Conservation (phyloP, 2,797 vertebrate genomes). For the Gouania willdenowi region DNA sequence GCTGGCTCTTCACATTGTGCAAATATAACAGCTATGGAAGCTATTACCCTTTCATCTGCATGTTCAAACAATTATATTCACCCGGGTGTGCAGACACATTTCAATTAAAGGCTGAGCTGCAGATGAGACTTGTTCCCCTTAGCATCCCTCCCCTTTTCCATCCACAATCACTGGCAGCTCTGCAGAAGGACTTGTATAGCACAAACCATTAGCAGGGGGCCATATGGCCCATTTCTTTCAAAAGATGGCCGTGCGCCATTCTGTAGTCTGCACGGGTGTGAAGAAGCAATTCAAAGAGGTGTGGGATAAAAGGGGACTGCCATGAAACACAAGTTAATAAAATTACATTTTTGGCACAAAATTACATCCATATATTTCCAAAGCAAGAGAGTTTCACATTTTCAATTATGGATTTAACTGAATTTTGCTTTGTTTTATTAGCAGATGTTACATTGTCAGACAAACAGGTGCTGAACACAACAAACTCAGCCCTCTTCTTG, state of each 20-base stretch:
- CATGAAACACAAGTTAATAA: conserved; percentile 1
- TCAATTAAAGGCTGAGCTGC: conserved; percentile 35
- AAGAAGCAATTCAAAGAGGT: conserved; percentile 12
- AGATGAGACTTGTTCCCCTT: conserved; percentile 33
- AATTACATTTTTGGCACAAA: no score
- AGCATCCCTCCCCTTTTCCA: conserved; percentile 39
- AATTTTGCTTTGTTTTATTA: conserved; percentile 21
- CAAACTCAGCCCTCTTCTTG: not conserved
- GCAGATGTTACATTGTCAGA: not conserved
- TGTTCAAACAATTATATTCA: conserved; percentile 39
- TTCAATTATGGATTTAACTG: conserved; percentile 8
- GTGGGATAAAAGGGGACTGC: not conserved
- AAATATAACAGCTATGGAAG: conserved; percentile 21
- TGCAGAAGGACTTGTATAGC: conserved; percentile 32
- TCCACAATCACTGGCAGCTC: conserved; percentile 44
- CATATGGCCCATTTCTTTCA: conserved; percentile 64
- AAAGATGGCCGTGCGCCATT: conserved; percentile 33
- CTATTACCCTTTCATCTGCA: conserved; percentile 42
- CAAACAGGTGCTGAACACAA: not conserved
- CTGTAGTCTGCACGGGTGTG: conserved; percentile 18
- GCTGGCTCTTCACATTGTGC: conserved; percentile 4
- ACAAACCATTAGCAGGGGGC: conserved; percentile 46
- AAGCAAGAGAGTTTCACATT: conserved; percentile 4
- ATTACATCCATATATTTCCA: not conserved
- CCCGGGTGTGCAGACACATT: conserved; percentile 48